These are phyloP conservation scores for Andrena marginata DNA, from an alignment of 2,888 invertebrate species.

Conservation along the genomic window DNA sequence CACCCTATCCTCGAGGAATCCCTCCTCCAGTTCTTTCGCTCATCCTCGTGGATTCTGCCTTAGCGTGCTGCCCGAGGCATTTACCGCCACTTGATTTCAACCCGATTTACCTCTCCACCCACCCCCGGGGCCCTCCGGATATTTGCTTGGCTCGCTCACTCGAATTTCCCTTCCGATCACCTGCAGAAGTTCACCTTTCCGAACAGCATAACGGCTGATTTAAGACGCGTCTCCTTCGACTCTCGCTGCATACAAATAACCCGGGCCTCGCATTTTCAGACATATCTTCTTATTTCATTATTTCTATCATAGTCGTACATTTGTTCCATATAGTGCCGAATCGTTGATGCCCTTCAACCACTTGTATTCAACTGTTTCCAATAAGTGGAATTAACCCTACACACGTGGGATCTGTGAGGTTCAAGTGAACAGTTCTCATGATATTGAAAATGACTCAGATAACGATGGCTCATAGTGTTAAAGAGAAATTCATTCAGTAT, in stretches of 20 bases:
- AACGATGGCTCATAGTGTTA: too few relatives aligned
- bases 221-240: background rate
- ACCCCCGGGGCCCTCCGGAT: conserved; percentile 73
- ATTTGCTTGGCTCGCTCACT: conserved; percentile 78
- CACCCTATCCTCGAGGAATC: conserved; percentile 33
- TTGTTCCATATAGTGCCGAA: too few relatives aligned
- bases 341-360: too few relatives aligned
- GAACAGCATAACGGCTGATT: conserved; percentile 22
- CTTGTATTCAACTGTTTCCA: too few relatives aligned
- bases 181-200: conserved; percentile 16
- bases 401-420: too few relatives aligned
- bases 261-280: too few relatives aligned
- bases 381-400: too few relatives aligned
- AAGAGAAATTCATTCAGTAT: too few relatives aligned
- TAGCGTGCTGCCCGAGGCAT: conserved; percentile 74
- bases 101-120: conserved; percentile 77
- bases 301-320: too few relatives aligned
- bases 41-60: conserved; percentile 59
- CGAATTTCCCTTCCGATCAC: conserved; percentile 72
- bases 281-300: too few relatives aligned
- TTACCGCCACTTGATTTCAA: conserved; percentile 81
- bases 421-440: too few relatives aligned
- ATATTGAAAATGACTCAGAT: too few relatives aligned
- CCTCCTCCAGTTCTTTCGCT: conserved; percentile 49
- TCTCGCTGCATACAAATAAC: background rate